A percentile compares a stretch with the other conserved stretches of the same genome.
phyloP scores from a whole-genome alignment of 2,888 invertebrate genomes.

The Drosophila anomalata region DNA sequence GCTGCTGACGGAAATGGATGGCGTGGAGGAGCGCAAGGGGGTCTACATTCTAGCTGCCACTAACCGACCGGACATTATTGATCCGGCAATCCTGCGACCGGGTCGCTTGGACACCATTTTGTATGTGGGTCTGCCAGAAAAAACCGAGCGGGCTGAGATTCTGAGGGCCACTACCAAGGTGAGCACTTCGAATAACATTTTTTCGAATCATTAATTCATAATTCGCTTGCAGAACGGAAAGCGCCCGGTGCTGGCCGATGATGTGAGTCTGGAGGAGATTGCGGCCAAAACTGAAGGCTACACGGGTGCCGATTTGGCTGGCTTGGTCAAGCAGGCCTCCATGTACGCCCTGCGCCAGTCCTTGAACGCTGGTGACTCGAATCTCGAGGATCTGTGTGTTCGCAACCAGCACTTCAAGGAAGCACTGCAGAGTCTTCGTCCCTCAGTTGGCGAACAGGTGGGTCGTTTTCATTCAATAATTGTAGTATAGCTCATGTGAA shows the following conservation, averaged over 20 bases:
- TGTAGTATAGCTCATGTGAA: accelerated
- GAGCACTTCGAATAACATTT: not conserved
- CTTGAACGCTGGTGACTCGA: conserved; percentile 85
- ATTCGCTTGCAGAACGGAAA: conserved; percentile 88
- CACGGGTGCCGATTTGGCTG: conserved; percentile 97
- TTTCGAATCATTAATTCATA: not conserved
- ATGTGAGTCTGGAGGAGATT: conserved; percentile 90
- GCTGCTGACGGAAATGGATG: conserved; percentile 99
- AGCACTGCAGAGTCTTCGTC: conserved; percentile 91
- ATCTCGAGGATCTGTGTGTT: conserved; percentile 86
- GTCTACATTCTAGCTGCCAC: conserved; percentile 98
- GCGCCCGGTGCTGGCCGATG: conserved; percentile 89
- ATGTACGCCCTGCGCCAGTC: conserved; percentile 91
- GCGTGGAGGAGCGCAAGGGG: conserved; percentile 94
- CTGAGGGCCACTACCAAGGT: conserved; percentile 94
- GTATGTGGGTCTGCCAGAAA: conserved; percentile 94
- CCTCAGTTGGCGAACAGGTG: conserved; percentile 92
- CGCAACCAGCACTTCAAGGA: conserved; percentile 89
- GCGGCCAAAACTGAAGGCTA: conserved; percentile 90
- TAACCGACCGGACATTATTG: conserved; percentile 98
- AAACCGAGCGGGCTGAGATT: conserved; percentile 93
- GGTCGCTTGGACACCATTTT: conserved; percentile 96
- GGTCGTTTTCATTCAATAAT: conserved; percentile 21
- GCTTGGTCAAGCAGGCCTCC: conserved; percentile 94
- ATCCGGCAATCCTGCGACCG: conserved; percentile 94